These are phyloP conservation scores for Condylura cristata DNA, from an alignment of 2,113 vertebrate species.

Conservation along the genomic window DNA sequence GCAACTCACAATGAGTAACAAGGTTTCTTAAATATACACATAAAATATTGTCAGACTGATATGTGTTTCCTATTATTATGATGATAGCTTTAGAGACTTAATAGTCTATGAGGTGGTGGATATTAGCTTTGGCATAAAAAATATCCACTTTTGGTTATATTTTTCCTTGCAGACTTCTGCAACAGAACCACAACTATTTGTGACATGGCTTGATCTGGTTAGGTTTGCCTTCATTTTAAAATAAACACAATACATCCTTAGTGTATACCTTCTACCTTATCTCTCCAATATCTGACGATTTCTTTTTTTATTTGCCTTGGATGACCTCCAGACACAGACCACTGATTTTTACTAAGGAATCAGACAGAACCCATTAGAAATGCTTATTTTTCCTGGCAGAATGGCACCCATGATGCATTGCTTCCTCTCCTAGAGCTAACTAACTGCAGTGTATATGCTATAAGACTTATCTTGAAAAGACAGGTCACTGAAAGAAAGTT, in stretches of 20 bases:
- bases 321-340: slow-evolving; percentile 55
- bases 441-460: not conserved
- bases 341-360: slow-evolving; percentile 44
- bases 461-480: slow-evolving; percentile 57
- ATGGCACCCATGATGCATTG: slow-evolving; percentile 35
- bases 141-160: not conserved
- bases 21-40: slow-evolving; percentile 40
- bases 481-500: slow-evolving; percentile 60
- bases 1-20: not conserved
- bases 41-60: not conserved
- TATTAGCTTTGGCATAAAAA: not conserved
- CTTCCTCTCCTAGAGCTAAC: slow-evolving; percentile 56
- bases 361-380: slow-evolving; percentile 41
- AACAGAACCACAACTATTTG: not conserved
- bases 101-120: not conserved
- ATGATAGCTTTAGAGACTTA: not conserved
- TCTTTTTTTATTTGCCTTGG: slow-evolving; percentile 54
- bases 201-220: slow-evolving; percentile 15
- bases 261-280: slow-evolving; percentile 45
- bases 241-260: slow-evolving; percentile 41
- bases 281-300: slow-evolving; percentile 46
- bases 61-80: not conserved
- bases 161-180: slow-evolving; percentile 39
- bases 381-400: slow-evolving; percentile 58
- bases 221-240: slow-evolving; percentile 63